A percentile compares a stretch with the other conserved stretches of the same genome.
Evolutionary conservation across 2,113 vertebrate genomes (phyloP).

Genomic region (Podarcis cretensis): DNA sequence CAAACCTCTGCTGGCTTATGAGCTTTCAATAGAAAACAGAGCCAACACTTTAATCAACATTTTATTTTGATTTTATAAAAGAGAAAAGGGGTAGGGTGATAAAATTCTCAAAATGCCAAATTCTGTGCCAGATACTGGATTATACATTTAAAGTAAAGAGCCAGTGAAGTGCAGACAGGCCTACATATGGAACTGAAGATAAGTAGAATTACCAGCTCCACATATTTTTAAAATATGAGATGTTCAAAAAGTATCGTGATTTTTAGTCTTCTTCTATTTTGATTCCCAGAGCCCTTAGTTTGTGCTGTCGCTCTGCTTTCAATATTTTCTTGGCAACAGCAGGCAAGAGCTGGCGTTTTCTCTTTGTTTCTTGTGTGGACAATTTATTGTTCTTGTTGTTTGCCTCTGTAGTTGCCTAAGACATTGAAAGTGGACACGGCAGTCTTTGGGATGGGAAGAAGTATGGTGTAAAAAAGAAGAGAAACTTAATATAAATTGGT

Average conservation of each 20-base stretch:
- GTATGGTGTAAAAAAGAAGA: not conserved
- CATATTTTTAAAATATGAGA: not conserved
- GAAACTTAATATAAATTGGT: not conserved
- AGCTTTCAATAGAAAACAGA: not conserved
- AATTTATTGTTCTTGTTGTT: not conserved
- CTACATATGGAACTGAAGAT: conserved; percentile 1
- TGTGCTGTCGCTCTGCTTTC: not conserved
- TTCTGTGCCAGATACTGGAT: not conserved
- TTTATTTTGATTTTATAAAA: not conserved
- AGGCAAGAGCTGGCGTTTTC: too few relatives aligned
- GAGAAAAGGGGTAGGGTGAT: not conserved
- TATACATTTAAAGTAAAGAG: not conserved
- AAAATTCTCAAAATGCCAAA: not conserved
- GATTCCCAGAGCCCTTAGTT: not conserved
- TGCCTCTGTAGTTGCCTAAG: not conserved
- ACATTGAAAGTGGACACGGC: not conserved
- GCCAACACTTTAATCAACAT: not conserved
- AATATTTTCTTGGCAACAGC: not conserved
- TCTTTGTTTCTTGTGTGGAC: too few relatives aligned
- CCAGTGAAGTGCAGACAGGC: not conserved
- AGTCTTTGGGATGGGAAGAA: too few relatives aligned
- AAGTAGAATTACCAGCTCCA: not conserved
- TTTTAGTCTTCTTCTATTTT: not conserved
- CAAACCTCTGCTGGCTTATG: not conserved
- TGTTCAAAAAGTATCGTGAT: not conserved